These are phyloP conservation scores for Megathymus violae DNA, from an alignment of 1,140 invertebrate genomes.

Conservation along the genomic window DNA sequence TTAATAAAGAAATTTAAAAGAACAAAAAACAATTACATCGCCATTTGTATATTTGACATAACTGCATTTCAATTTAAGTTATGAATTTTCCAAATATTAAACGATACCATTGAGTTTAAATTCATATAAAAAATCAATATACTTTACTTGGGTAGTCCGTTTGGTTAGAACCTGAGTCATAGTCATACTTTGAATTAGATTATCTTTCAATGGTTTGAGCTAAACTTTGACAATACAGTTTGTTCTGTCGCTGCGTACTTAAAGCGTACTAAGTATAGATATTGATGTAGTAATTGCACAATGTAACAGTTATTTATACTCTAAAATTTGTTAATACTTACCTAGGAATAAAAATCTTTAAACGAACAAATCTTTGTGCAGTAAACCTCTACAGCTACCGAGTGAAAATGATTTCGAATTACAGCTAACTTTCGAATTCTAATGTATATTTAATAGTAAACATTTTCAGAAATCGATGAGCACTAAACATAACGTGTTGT, in stretches of 20 bases:
- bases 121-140: too few species aligned
- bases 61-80: too few species aligned
- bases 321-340: conserved; percentile 63
- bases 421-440: conserved; percentile 49
- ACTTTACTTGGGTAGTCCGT: too few species aligned
- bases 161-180: too few species aligned
- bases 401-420: conserved; percentile 73
- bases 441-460: conserved; percentile 46
- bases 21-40: too few species aligned
- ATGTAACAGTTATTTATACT: conserved; percentile 47
- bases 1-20: too few species aligned
- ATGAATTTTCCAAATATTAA: too few species aligned
- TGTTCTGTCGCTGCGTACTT: background rate
- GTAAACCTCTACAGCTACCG: conserved; percentile 71
- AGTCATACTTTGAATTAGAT: too few species aligned
- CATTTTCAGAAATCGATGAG: conserved; percentile 49
- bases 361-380: conserved; percentile 71
- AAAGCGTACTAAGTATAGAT: background rate
- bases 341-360: conserved; percentile 71
- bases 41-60: too few species aligned
- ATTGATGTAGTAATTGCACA: conserved; percentile 50
- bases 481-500: conserved; percentile 36
- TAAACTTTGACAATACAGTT: background rate
- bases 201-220: background rate
- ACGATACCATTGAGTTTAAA: too few species aligned